Evolutionary conservation across 2,113 vertebrate species (phyloP).

Genomic region (Phalacrocorax aristotelis): DNA sequence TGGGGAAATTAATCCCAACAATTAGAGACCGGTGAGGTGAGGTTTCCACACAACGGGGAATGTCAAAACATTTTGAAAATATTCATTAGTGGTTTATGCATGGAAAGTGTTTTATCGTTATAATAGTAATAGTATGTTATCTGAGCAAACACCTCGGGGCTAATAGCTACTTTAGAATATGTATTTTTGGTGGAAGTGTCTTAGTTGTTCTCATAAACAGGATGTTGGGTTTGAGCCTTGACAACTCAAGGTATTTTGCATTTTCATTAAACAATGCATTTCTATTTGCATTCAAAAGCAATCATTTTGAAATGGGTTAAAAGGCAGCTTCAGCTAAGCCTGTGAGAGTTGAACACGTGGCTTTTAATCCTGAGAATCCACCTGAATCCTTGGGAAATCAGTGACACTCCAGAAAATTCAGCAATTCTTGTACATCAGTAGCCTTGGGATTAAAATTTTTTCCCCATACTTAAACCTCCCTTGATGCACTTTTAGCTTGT

Average conservation of each 20-base stretch:
- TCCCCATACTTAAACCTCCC: neutral
- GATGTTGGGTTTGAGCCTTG: neutral
- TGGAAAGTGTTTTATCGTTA: neutral
- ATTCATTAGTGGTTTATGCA: neutral
- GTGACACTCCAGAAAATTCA: neutral
- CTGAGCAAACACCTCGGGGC: neutral
- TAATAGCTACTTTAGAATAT: neutral
- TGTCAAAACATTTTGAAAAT: neutral
- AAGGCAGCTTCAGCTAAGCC: rapidly evolving
- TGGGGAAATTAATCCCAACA: neutral
- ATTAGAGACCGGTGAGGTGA: neutral
- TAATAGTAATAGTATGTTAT: neutral
- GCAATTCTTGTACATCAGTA: neutral
- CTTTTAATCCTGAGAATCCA: neutral
- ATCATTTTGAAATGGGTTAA: rapidly evolving
- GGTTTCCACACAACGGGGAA: neutral
- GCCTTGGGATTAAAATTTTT: rapidly evolving
- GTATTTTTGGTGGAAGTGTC: neutral
- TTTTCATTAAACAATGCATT: neutral
- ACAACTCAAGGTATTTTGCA: rapidly evolving
- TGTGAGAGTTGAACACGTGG: rapidly evolving
- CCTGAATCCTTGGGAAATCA: neutral
- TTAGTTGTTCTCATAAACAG: neutral
- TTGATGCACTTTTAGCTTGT: neutral
- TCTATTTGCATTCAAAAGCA: neutral